These are phyloP conservation scores for Drosophila pectinifera DNA, from an alignment of 1,140 invertebrate genomes.

Conservation along the genomic window DNA sequence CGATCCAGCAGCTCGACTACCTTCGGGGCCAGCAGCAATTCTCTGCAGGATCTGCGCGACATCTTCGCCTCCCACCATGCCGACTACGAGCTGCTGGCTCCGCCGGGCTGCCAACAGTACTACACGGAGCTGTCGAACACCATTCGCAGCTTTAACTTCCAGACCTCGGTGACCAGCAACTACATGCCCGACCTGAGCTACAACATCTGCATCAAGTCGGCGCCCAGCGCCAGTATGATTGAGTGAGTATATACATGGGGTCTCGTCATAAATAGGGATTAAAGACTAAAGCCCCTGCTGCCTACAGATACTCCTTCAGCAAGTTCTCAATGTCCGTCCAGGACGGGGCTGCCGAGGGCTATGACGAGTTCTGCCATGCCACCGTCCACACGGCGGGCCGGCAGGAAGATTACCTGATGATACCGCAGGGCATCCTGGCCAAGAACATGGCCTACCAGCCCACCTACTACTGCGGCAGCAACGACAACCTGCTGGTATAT, in stretches of 20 bases:
- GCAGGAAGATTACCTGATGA: constrained; percentile 86
- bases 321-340: constrained; percentile 63
- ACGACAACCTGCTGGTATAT: constrained; percentile 66
- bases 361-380: constrained; percentile 69
- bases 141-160: constrained; percentile 88
- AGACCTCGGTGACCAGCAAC: constrained; percentile 79
- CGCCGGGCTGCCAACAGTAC: constrained; percentile 88
- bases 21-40: constrained; percentile 44
- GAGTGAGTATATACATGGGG: constrained; percentile 64
- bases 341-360: constrained; percentile 56
- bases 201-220: constrained; percentile 85
- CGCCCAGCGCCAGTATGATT: constrained; percentile 61
- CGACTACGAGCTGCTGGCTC: constrained; percentile 85
- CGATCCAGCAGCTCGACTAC: constrained; percentile 18
- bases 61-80: constrained; percentile 76
- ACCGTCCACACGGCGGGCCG: constrained; percentile 60
- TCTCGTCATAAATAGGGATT: not conserved
- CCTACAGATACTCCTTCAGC: constrained; percentile 61
- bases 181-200: constrained; percentile 82
- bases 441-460: constrained; percentile 79
- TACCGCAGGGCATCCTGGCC: constrained; percentile 79
- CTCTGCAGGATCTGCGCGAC: constrained; percentile 71
- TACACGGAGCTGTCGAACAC: constrained; percentile 86
- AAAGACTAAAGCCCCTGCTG: not conserved
- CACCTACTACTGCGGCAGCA: constrained; percentile 77